phyloP scores from a whole-genome alignment of 1,140 invertebrate species.

The Drosophila suzukii region DNA sequence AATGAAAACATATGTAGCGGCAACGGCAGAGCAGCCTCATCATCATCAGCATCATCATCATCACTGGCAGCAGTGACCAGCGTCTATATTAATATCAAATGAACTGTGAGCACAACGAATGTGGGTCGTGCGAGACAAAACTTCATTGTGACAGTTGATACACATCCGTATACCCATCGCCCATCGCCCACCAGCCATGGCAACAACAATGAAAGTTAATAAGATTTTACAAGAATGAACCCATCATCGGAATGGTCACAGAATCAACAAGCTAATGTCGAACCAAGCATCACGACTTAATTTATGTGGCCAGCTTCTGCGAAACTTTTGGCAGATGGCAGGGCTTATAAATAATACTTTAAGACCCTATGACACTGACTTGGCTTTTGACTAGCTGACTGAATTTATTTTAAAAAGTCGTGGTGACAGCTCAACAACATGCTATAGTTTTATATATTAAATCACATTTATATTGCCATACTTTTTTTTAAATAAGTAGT shows the following conservation, averaged over 20 bases:
- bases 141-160: slow-evolving; percentile 43
- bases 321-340: slow-evolving; percentile 3
- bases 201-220: slow-evolving; percentile 53
- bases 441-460: too few species aligned
- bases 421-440: too few species aligned
- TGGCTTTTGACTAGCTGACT: too few species aligned
- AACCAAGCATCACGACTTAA: slow-evolving; percentile 21
- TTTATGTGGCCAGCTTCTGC: slow-evolving; percentile 1
- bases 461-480: too few species aligned
- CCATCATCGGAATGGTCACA: slow-evolving; percentile 34
- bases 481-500: too few species aligned
- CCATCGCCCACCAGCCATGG: too few species aligned
- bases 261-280: slow-evolving; percentile 42
- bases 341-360: slow-evolving; percentile 8
- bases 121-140: slow-evolving; percentile 43
- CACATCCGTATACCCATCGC: slow-evolving; percentile 5
- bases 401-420: too few species aligned
- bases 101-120: slow-evolving; percentile 69
- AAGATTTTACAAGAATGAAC: slow-evolving; percentile 57
- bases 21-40: slow-evolving; percentile 32
- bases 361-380: too few species aligned
- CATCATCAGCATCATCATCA: slow-evolving; percentile 2
- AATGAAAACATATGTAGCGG: slow-evolving; percentile 81
- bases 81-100: slow-evolving; percentile 77
- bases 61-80: not conserved